Conservation (phyloP, 2,888 invertebrate species). For the Agrotis clavis region DNA sequence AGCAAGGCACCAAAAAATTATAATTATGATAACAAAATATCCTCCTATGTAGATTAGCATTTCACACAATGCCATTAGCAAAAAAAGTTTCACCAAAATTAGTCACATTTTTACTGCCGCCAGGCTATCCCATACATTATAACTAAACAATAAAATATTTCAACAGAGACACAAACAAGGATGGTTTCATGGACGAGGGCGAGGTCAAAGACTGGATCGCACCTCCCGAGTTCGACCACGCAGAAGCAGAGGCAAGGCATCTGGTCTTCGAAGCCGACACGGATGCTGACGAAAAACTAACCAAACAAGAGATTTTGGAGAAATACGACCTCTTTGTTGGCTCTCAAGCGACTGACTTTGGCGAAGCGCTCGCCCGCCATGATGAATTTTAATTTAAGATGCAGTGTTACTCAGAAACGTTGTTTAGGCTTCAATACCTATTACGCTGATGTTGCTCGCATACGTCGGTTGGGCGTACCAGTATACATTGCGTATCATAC, state of each 20-base stretch:
- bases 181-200: constrained; percentile 96
- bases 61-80: too few relatives aligned
- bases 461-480: too few relatives aligned
- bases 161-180: constrained; percentile 95
- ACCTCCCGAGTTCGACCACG: constrained; percentile 99
- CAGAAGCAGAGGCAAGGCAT: constrained; percentile 98
- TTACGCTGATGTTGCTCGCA: too few relatives aligned
- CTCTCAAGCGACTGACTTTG: constrained; percentile 99
- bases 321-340: constrained; percentile 99
- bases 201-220: constrained; percentile 99
- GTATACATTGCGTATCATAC: too few relatives aligned
- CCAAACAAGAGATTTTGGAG: constrained; percentile 96
- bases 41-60: too few relatives aligned
- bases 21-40: too few relatives aligned
- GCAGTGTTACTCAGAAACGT: constrained; percentile 18
- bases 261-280: constrained; percentile 98
- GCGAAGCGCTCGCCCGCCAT: constrained; percentile 98
- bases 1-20: too few relatives aligned
- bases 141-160: constrained; percentile 8
- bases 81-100: too few relatives aligned
- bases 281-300: constrained; percentile 97
- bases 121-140: neutral
- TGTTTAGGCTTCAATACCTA: constrained; percentile 7
- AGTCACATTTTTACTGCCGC: too few relatives aligned
- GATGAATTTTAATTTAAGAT: constrained; percentile 95